Percentiles rank a stretch among this genome's conserved stretches.
These are phyloP conservation scores for Nothocercus julius DNA, from an alignment of 2,113 vertebrate species.

Conservation along the genomic window DNA sequence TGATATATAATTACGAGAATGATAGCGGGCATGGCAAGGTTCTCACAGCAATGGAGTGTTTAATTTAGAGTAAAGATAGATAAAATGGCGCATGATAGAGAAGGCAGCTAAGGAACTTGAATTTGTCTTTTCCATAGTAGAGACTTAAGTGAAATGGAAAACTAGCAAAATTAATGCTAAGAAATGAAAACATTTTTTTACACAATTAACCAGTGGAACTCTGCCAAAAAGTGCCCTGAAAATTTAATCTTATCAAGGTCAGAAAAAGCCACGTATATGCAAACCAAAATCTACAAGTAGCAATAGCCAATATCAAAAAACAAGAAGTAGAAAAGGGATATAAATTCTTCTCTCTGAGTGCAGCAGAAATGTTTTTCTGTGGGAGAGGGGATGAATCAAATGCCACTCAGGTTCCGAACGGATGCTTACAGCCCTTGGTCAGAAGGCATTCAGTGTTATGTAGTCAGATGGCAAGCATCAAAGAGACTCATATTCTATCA, in stretches of 20 bases:
- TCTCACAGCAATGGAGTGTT: not conserved
- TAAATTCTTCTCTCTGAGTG: not conserved
- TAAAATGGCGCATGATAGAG: not conserved
- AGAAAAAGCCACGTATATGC: not conserved
- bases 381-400: not conserved
- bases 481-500: not conserved
- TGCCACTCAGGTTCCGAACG: not conserved
- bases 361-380: not conserved
- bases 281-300: not conserved
- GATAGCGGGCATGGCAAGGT: not conserved
- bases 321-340: not conserved
- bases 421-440: not conserved
- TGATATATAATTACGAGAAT: not conserved
- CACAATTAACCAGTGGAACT: not conserved
- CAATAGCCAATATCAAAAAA: not conserved
- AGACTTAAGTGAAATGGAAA: not conserved
- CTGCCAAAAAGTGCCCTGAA: not conserved
- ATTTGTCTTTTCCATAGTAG: not conserved
- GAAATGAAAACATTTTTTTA: not conserved
- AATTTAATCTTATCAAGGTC: not conserved
- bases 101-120: not conserved
- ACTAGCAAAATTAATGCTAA: not conserved
- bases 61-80: not conserved
- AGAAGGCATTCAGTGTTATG: rapidly evolving
- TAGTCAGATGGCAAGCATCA: not conserved